These are phyloP conservation scores for Picathartes gymnocephalus DNA, from an alignment of 2,113 vertebrate species.

Conservation along the genomic window DNA sequence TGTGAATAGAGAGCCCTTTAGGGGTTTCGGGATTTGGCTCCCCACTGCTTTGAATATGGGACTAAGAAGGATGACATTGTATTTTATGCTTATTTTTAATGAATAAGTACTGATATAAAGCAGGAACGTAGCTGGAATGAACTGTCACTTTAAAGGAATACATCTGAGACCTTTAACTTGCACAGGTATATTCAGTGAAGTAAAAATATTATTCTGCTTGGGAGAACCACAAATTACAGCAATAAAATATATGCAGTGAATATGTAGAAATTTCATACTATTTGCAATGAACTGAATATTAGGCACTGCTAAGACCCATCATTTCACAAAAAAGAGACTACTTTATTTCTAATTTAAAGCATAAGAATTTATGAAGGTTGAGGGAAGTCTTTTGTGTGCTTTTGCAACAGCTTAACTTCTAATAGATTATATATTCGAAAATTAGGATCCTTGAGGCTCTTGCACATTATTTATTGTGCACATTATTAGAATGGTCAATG, in stretches of 20 bases:
- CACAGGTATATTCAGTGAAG: conserved; percentile 9
- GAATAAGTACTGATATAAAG: conserved; percentile 9
- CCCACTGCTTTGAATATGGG: not conserved
- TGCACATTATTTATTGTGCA: conserved; percentile 26
- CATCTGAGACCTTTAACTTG: conserved; percentile 39
- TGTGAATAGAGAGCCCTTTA: not conserved
- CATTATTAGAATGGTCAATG: conserved; percentile 26
- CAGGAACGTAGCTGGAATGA: conserved; percentile 7
- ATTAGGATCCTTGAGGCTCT: conserved; percentile 21
- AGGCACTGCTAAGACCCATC: not conserved
- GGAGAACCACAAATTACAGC: conserved; percentile 48
- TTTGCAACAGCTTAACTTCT: conserved; percentile 41
- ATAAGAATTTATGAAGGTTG: conserved; percentile 22
- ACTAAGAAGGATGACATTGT: not conserved
- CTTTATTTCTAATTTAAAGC: conserved; percentile 43
- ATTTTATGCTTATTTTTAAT: not conserved
- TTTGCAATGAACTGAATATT: conserved; percentile 22
- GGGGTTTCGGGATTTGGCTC: not conserved
- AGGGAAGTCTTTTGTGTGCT: conserved; percentile 6
- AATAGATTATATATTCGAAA: conserved; percentile 22
- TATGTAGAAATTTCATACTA: not conserved
- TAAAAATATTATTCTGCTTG: conserved; percentile 55
- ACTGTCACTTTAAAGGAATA: conserved; percentile 49
- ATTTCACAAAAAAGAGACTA: conserved; percentile 9
- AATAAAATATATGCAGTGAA: conserved; percentile 14